These are phyloP conservation scores for Nothura maculosa DNA, from an alignment of 2,797 vertebrate species.

Conservation along the genomic window DNA sequence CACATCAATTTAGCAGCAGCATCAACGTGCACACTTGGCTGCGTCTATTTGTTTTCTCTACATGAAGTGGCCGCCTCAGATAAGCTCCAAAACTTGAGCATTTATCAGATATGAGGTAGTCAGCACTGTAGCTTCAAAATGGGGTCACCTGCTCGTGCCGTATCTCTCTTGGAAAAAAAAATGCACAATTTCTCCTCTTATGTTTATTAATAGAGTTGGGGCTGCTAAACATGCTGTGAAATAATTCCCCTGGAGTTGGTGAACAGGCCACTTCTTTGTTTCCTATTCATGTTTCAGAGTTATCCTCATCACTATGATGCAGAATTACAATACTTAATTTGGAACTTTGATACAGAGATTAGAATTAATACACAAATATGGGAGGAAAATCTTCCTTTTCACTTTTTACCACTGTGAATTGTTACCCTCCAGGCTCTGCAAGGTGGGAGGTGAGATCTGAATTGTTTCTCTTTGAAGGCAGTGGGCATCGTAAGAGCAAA, in stretches of 20 bases:
- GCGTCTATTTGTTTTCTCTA: conserved; percentile 55
- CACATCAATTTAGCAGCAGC: conserved; percentile 60
- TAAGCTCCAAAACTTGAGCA: conserved; percentile 34
- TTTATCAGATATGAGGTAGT: conserved; percentile 17
- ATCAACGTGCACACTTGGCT: conserved; percentile 38
- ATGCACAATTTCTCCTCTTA: background rate
- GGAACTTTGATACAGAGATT: background rate
- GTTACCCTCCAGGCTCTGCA: background rate
- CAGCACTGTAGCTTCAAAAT: conserved; percentile 18
- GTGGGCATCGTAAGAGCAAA: background rate
- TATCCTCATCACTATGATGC: background rate
- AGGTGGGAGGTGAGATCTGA: background rate
- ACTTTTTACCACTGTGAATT: background rate
- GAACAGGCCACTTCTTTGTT: background rate
- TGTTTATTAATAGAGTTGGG: background rate
- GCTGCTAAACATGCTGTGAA: background rate
- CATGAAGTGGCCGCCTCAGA: conserved; percentile 23
- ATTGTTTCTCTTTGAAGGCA: background rate
- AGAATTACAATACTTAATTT: background rate
- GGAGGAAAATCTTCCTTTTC: rapidly evolving
- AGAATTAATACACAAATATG: background rate
- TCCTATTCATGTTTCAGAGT: background rate
- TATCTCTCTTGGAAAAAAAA: background rate
- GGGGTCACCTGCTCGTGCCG: conserved; percentile 6
- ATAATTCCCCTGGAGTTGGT: background rate